Conservation (phyloP, 2,113 vertebrate genomes). For the Pterophyllum scalare region DNA sequence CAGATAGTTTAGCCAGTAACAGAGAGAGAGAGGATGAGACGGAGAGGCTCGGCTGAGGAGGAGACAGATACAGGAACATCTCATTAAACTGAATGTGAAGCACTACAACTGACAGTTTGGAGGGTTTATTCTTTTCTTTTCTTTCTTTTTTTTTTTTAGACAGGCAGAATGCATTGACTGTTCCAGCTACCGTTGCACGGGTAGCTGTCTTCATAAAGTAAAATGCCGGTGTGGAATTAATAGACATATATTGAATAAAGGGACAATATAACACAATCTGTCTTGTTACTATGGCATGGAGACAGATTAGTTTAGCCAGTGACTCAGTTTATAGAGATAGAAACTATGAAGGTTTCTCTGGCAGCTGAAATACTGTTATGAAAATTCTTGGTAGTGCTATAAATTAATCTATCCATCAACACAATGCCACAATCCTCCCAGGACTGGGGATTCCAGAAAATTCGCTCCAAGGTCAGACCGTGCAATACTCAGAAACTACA, state of each 20-base stretch:
- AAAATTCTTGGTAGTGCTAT: not conserved
- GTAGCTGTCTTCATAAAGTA: not conserved
- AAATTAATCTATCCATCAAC: not conserved
- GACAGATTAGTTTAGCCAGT: conserved; percentile 1
- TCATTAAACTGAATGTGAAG: conserved; percentile 48
- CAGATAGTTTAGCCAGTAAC: conserved; percentile 30
- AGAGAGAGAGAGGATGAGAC: not conserved
- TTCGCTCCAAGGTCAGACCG: too few species aligned
- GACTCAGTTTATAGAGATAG: not conserved
- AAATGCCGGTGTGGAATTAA: not conserved
- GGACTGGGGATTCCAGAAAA: not conserved
- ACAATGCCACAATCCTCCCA: not conserved
- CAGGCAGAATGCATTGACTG: conserved; percentile 9
- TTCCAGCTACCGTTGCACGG: conserved; percentile 14
- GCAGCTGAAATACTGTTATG: not conserved
- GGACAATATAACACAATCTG: not conserved
- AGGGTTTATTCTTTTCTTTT: not conserved
- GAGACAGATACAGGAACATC: conserved; percentile 28
- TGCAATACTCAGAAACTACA: not conserved
- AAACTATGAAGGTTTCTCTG: not conserved
- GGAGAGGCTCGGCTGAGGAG: conserved; percentile 16
- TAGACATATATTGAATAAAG: not conserved
- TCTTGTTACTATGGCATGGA: not conserved
- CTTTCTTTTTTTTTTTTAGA: conserved; percentile 12
- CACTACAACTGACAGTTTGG: conserved; percentile 28